phyloP scores from a whole-genome alignment of 2,797 vertebrate species.

The Hoplostethus mediterraneus region DNA sequence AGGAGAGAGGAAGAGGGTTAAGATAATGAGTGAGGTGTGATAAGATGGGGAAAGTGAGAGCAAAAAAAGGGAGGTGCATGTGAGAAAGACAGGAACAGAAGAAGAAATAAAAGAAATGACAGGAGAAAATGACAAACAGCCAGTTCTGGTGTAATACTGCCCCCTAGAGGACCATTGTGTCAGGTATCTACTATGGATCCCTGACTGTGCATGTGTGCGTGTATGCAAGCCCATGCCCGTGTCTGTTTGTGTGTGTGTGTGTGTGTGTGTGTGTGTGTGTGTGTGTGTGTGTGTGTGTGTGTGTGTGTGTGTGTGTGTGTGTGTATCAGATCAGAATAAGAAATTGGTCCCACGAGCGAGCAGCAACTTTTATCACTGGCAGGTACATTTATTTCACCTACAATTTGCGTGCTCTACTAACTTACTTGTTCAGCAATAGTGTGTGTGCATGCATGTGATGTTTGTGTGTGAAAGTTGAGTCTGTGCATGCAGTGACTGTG shows the following conservation, averaged over 20 bases:
- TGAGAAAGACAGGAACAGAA: slow-evolving; percentile 18
- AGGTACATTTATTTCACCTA: not conserved
- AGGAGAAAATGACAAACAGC: slow-evolving; percentile 3
- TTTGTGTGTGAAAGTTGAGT: not conserved
- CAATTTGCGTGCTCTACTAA: not conserved
- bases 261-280: not conserved
- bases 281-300: no score
- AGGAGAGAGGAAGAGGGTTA: slow-evolving; percentile 21
- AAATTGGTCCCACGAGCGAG: not conserved
- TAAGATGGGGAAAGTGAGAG: slow-evolving; percentile 20
- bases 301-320: no score
- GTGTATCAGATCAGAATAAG: no score
- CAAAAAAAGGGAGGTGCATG: slow-evolving; percentile 16
- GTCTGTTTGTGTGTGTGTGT: not conserved
- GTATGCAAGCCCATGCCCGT: no score
- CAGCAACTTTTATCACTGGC: not conserved
- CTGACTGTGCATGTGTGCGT: slow-evolving; percentile 1
- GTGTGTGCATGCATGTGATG: slow-evolving; percentile 9
- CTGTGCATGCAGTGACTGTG: no score
- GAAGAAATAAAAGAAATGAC: slow-evolving; percentile 34
- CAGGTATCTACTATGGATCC: slow-evolving; percentile 9
- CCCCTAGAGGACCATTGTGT: slow-evolving; percentile 65
- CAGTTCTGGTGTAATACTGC: slow-evolving; percentile 74
- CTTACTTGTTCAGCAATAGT: not conserved
- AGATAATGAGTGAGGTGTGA: slow-evolving; percentile 33